Conservation (phyloP, 2,797 vertebrate genomes). For the Thalassophryne amazonica region DNA sequence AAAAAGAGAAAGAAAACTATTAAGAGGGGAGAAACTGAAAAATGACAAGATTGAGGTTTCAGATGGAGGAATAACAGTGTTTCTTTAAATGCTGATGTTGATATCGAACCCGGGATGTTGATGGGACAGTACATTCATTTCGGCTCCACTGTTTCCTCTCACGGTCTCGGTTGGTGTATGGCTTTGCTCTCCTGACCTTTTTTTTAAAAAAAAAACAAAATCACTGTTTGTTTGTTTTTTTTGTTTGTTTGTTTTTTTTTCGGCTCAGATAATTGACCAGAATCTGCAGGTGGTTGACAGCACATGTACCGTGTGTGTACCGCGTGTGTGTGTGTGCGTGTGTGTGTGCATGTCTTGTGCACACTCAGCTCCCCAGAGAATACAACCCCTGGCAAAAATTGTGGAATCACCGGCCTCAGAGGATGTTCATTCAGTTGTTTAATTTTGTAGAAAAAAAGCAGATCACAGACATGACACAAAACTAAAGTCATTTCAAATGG, state of each 20-base stretch:
- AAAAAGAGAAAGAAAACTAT: constrained; percentile 51
- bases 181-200: constrained; percentile 51
- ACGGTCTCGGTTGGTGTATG: constrained; percentile 33
- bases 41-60: constrained; percentile 19
- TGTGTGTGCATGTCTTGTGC: no score
- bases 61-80: constrained; percentile 26
- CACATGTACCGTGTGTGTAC: not conserved
- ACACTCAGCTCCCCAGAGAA: no score
- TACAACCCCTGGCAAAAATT: no score
- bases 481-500: no score
- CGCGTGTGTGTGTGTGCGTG: constrained; percentile 16
- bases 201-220: no score
- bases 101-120: constrained; percentile 8
- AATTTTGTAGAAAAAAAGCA: no score
- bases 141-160: constrained; percentile 4
- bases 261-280: no score
- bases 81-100: constrained; percentile 26
- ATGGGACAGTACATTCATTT: constrained; percentile 55
- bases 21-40: not conserved
- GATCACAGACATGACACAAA: no score
- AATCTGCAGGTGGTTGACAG: not conserved
- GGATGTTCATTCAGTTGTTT: no score
- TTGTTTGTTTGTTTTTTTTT: constrained; percentile 16
- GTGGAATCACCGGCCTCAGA: no score
- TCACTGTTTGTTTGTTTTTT: not conserved